Evolutionary conservation across 2,797 vertebrate genomes (phyloP), one percentile per base, ranked within the genome.

Genomic region (Rhinogobio ventralis): DNA sequence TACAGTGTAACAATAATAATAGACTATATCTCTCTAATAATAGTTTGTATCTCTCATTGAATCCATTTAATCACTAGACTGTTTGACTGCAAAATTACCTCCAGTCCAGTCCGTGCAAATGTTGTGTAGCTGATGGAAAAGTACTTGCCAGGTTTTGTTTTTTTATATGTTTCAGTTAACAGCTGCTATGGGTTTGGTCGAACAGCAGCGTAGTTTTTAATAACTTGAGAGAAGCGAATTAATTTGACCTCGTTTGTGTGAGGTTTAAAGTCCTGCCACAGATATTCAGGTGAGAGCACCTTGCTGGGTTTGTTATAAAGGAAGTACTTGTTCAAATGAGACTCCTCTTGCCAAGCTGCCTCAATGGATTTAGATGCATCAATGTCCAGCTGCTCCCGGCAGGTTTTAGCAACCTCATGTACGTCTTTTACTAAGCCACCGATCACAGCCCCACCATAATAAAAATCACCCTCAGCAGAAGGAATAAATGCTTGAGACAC

Each of bases 331-430:
- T 96, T 97, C 66, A 96, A 93, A 87, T 96, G 95, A 57, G 96
- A 96, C 88, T 97, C 96, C 64, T 96, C 96, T 87, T 95, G 95
- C 95, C 95, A 94, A 71, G 84, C 90, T 1, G 95, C 96, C 92
- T 95, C 89, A 79, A 96, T 91, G 4, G 92, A 89, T 0, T 95
- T 96, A 88, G 93, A 94, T 77, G 93, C 91, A 81, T 97, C 96
- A 0, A 89, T 85, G 85, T 95, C 88, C 20, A 95, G 91, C 74
- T 88, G 83, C 83, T 82, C 87, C 81, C 95, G 92, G 87, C 96
- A 96, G 64, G 88, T 88, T 82, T 85, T 93, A 76, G 92, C 94
- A 5, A 96, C 78, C 60, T 92, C 93, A 0, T 90, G 93, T 39
- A 96, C 94, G 0, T 89, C 90, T 88, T 91, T 87, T 15, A 95